phyloP scores from a whole-genome alignment of 1,140 invertebrate genomes.

The Halictus rubicundus region DNA sequence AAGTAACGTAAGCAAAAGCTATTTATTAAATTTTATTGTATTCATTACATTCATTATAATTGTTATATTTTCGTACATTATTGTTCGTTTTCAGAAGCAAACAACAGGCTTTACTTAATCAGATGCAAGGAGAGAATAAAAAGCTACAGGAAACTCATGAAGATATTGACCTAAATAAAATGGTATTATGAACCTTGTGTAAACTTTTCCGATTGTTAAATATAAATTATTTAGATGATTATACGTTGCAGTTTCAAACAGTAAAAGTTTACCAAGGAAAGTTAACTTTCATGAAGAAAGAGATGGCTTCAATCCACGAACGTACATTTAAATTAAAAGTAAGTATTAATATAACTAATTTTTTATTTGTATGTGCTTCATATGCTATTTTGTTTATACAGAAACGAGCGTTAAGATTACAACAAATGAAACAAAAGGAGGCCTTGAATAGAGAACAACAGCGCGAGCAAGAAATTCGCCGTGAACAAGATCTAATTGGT shows the following conservation, averaged over 20 bases:
- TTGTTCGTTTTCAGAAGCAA: slow-evolving; percentile 68
- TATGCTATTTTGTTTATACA: slow-evolving; percentile 41
- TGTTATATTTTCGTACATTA: slow-evolving; percentile 7
- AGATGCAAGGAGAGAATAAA: slow-evolving; percentile 76
- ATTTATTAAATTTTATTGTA: background rate
- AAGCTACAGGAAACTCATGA: slow-evolving; percentile 72
- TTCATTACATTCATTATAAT: background rate
- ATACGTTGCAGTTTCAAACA: slow-evolving; percentile 63
- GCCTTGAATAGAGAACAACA: slow-evolving; percentile 70
- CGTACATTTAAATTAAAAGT: slow-evolving; percentile 76
- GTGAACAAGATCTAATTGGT: slow-evolving; percentile 73
- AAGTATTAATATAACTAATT: slow-evolving; percentile 34
- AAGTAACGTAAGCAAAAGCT: slow-evolving; percentile 72
- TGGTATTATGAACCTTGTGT: slow-evolving; percentile 63
- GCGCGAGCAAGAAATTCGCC: slow-evolving; percentile 70
- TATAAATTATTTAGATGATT: slow-evolving; percentile 7
- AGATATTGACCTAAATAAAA: slow-evolving; percentile 73
- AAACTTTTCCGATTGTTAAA: background rate
- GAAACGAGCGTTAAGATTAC: slow-evolving; percentile 76
- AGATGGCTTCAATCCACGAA: slow-evolving; percentile 75
- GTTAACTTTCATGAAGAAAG: slow-evolving; percentile 73
- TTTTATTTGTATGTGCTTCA: background rate
- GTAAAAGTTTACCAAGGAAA: slow-evolving; percentile 75
- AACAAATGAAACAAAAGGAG: slow-evolving; percentile 77
- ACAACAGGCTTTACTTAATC: slow-evolving; percentile 72